These are phyloP conservation scores for Dinoponera quadriceps DNA, from an alignment of 1,140 invertebrate genomes.

Conservation along the genomic window DNA sequence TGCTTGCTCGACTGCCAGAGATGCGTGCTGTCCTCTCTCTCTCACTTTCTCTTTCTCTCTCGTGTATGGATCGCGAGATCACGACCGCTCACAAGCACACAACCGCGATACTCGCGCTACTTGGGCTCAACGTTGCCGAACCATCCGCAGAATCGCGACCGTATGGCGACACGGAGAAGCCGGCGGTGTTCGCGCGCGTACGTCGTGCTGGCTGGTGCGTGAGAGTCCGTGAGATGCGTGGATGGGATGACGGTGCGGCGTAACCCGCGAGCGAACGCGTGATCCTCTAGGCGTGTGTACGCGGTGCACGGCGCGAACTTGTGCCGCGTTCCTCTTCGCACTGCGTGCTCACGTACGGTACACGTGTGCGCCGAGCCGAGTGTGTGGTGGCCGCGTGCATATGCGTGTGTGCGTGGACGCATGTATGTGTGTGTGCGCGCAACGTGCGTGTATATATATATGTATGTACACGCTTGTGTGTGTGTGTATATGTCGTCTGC, in stretches of 20 bases:
- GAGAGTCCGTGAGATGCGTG: background rate
- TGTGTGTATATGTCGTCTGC: conserved; percentile 23
- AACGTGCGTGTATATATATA: conserved; percentile 47
- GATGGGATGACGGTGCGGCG: background rate
- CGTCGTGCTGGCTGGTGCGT: background rate
- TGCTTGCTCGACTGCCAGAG: background rate
- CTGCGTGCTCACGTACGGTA: conserved; percentile 14
- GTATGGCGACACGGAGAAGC: conserved; percentile 17
- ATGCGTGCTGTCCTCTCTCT: background rate
- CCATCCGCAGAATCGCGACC: conserved; percentile 19
- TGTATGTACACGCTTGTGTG: conserved; percentile 54
- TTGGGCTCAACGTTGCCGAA: conserved; percentile 5
- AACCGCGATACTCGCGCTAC: conserved; percentile 15
- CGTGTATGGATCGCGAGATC: conserved; percentile 17
- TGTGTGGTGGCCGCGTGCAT: conserved; percentile 23
- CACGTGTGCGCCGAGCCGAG: conserved; percentile 31
- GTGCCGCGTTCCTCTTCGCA: background rate
- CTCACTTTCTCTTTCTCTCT: background rate
- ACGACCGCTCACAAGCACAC: conserved; percentile 25
- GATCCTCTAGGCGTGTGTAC: background rate
- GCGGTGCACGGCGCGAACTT: background rate
- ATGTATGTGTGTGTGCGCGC: conserved; percentile 27
- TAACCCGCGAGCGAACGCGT: background rate
- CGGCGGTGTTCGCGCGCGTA: conserved; percentile 2
- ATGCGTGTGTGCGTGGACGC: background rate